Evolutionary conservation across 2,113 vertebrate species (phyloP), one percentile per base, ranked within the genome.

Genomic region (Sturnira hondurensis): DNA sequence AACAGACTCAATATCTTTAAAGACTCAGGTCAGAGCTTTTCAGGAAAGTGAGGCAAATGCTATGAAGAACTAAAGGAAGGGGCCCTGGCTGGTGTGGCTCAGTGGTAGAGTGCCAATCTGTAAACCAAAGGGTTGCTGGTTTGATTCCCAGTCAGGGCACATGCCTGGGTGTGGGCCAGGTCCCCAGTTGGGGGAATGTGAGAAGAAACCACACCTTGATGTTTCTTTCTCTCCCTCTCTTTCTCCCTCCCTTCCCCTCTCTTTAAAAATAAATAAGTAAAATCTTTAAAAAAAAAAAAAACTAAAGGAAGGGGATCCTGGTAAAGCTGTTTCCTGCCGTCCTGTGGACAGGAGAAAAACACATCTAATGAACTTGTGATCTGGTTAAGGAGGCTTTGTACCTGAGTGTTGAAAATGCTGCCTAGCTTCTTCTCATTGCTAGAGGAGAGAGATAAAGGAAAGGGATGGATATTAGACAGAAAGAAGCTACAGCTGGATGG

Each of bases 341-440:
- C 28, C 5, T 0, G 17, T 26, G n/a, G 38, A 20, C 5, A 15
- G 63, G 89, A 87, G 78, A 4, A 19, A 19, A 43, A 41, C 0
- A 1, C 9, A 10, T 20, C n/a, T 4, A 19, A 41, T 7, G 7
- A 17, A 28, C 58, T 26, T 0, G 4, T 7, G 16, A 20, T 20
- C 47, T 63, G 16, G 58, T 38, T 31, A 9, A 82, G 67, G 28
- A 45, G 77, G 52, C 20, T 15, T 15, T 36, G 26, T 65, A 24
- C 61, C 31, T 20, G 20, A 12, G 36, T 33, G 20, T 65, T 28
- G 36, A n/a, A 86, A 54, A 45, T 28, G n/a, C 47, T 77, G 70
- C 43, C 68, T 83, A 2, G 9, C 31, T 70, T 78, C 77, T 43
- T 41, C 52, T n/a, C 50, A 36, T 61, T 68, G 58, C 41, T 86